phyloP scores from a whole-genome alignment of 2,888 invertebrate genomes.

The Bugulina stolonifera region DNA sequence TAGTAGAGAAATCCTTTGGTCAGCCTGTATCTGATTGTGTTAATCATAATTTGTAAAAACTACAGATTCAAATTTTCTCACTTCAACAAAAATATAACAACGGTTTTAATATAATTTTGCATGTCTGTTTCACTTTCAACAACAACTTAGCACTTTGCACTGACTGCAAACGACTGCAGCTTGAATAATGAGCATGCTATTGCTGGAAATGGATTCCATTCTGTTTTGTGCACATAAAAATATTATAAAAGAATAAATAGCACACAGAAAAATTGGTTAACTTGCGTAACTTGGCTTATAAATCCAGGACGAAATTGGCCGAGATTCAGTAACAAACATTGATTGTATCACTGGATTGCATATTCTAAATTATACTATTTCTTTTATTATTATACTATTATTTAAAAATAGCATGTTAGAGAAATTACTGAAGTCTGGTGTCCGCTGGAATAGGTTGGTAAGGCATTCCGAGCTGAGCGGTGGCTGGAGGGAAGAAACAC shows the following conservation, averaged over 20 bases:
- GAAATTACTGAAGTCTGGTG: not conserved
- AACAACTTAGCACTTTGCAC: not conserved
- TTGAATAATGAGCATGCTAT: not conserved
- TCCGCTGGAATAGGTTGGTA: constrained; percentile 15
- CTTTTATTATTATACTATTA: too few relatives aligned
- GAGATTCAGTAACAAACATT: constrained; percentile 9
- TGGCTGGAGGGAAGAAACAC: not conserved
- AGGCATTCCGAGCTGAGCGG: not conserved
- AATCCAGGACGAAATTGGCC: constrained; percentile 10
- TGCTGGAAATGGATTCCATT: not conserved
- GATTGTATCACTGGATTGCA: not conserved
- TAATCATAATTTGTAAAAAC: not conserved
- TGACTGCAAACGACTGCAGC: not conserved
- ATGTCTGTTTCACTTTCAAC: not conserved
- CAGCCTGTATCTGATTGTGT: not conserved
- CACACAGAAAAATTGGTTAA: not conserved
- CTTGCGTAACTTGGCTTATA: not conserved
- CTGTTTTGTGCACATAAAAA: not conserved
- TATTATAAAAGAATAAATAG: constrained; percentile 19
- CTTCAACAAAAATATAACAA: not conserved
- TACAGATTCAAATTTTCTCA: too few relatives aligned
- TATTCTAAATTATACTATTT: too few relatives aligned
- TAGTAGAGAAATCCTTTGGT: not conserved
- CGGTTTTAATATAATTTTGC: not conserved
- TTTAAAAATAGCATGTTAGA: too few relatives aligned